phyloP scores from a whole-genome alignment of 2,888 invertebrate species.

The Cantharis flavilabris region DNA sequence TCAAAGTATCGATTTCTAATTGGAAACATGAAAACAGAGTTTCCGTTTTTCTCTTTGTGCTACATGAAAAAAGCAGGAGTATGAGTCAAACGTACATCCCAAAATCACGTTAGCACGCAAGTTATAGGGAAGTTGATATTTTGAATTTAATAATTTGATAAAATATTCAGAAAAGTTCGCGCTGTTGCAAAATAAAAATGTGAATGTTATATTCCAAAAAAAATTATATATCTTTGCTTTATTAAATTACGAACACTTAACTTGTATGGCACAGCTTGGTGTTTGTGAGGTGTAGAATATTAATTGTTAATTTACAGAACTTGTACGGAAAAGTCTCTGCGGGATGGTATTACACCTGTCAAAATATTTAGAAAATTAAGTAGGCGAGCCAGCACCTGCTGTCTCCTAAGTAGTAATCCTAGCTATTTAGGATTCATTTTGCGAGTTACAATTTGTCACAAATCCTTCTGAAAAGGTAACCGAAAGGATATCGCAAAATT shows the following conservation, averaged over 20 bases:
- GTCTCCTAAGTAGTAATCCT: conserved; percentile 47
- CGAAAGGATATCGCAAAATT: conserved; percentile 12
- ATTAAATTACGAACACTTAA: conserved; percentile 24
- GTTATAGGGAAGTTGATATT: background rate
- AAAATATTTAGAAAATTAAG: conserved; percentile 29
- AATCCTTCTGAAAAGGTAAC: conserved; percentile 35
- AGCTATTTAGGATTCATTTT: conserved; percentile 51
- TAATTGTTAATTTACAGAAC: conserved; percentile 28
- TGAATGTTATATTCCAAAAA: background rate
- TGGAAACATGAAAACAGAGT: background rate
- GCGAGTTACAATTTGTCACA: conserved; percentile 52
- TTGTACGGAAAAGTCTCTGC: conserved; percentile 18
- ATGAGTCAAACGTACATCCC: background rate
- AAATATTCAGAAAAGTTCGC: background rate
- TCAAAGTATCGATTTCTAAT: background rate
- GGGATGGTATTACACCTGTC: conserved; percentile 25
- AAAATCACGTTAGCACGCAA: background rate
- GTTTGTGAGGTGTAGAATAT: conserved; percentile 26
- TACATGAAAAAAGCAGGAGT: background rate
- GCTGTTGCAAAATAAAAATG: background rate
- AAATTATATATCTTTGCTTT: conserved; percentile 5
- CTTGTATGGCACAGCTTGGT: conserved; percentile 12
- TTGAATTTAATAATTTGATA: background rate
- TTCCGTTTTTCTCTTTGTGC: background rate
- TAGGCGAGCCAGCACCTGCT: conserved; percentile 42